Evolutionary conservation across 2,888 invertebrate species (phyloP).

Genomic region (Cataglyphis cursor): DNA sequence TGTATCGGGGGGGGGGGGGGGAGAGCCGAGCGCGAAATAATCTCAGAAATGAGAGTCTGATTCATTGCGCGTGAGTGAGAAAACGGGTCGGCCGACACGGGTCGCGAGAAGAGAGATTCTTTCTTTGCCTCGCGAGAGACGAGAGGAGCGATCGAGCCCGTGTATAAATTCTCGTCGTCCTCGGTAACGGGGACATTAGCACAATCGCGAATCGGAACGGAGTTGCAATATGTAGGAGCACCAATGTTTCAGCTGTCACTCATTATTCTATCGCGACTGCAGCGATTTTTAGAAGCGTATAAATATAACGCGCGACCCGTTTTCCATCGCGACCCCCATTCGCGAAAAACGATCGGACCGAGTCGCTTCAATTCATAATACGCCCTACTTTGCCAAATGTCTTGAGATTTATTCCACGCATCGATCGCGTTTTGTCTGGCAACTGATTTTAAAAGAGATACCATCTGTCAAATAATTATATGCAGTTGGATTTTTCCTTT

Average conservation of each 20-base stretch:
- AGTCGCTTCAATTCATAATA: slow-evolving; percentile 44
- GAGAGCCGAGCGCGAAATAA: slow-evolving; percentile 34
- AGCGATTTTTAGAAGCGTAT: slow-evolving; percentile 45
- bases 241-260: slow-evolving; percentile 49
- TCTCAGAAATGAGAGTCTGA: slow-evolving; percentile 52
- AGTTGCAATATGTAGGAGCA: slow-evolving; percentile 33
- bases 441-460: neutral
- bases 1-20: no score
- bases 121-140: slow-evolving; percentile 13
- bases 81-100: slow-evolving; percentile 6
- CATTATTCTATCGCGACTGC: slow-evolving; percentile 49
- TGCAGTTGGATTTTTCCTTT: neutral
- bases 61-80: slow-evolving; percentile 39
- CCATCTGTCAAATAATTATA: neutral
- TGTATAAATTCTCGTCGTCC: slow-evolving; percentile 17
- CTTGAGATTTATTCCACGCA: slow-evolving; percentile 35
- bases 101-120: neutral
- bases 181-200: slow-evolving; percentile 2
- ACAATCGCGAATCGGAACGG: slow-evolving; percentile 8
- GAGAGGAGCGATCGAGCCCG: neutral
- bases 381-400: slow-evolving; percentile 26
- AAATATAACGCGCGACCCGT: slow-evolving; percentile 43
- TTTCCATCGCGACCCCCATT: slow-evolving; percentile 24
- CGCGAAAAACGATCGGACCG: slow-evolving; percentile 19
- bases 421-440: slow-evolving; percentile 14